A percentile compares a stretch with the other conserved stretches of the same genome.
Evolutionary conservation across 2,888 invertebrate genomes (phyloP).

Genomic region (Sabatieria punctata): DNA sequence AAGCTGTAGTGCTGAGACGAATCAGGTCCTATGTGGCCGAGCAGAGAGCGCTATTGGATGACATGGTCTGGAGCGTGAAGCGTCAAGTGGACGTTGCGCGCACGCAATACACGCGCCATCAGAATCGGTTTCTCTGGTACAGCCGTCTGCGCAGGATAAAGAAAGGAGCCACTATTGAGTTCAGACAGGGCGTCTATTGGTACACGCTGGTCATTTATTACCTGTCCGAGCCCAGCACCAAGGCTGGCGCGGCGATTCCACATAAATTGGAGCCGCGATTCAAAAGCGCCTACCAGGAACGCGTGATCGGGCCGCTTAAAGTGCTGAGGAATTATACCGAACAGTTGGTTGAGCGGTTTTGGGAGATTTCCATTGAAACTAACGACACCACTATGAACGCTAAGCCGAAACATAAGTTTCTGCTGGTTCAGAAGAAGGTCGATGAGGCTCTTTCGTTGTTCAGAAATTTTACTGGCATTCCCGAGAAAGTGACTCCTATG

Average conservation of each 20-base stretch:
- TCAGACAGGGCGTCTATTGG: conserved; percentile 22
- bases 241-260: conserved; percentile 16
- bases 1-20: too few relatives aligned
- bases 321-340: conserved; percentile 26
- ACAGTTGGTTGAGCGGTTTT: conserved; percentile 22
- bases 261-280: conserved; percentile 18
- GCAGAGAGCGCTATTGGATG: too few relatives aligned
- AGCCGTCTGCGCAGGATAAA: too few relatives aligned
- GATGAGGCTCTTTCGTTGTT: conserved; percentile 7
- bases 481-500: conserved; percentile 22
- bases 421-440: conserved; percentile 4
- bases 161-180: too few relatives aligned
- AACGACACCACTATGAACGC: background rate
- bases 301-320: conserved; percentile 22
- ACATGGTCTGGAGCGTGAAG: too few relatives aligned
- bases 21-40: too few relatives aligned
- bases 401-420: conserved; percentile 12
- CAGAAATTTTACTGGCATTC: conserved; percentile 19
- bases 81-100: too few relatives aligned
- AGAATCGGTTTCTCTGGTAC: too few relatives aligned
- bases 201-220: conserved; percentile 25
- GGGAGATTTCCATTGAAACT: conserved; percentile 24
- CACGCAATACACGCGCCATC: too few relatives aligned
- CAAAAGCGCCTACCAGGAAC: conserved; percentile 20
- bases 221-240: conserved; percentile 27